Base-by-base conservation (phyloP, 2,113 vertebrate species). In the Podarcis cretensis region DNA sequence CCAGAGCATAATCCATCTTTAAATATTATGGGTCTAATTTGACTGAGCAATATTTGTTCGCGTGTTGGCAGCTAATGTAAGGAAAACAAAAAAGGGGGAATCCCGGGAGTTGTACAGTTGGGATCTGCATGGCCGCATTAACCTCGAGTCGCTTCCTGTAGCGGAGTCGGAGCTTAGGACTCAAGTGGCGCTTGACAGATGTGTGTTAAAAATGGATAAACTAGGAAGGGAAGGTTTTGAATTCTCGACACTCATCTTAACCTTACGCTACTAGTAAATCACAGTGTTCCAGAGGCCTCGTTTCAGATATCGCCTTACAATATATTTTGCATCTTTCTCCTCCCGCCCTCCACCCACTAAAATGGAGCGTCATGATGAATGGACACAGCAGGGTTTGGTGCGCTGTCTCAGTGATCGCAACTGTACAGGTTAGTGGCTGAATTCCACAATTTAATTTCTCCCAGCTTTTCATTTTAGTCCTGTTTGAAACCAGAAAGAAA, bases 21-120 rank as follows among this genome's bases (percentile, higher is more conserved):
- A 92, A 95, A 95, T 95, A 91, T 93, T 94, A 92, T 93, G 93
- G 89, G 94, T 93, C 89, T 95, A 84, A 92, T 96, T 96, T 93
- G 92, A 77, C 84, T 82, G 90, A 3, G 65, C 90, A 78, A 90
- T 96, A 93, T 95, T 93, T 95, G 94, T 93, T 93, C 84, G 75
- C 87, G 88, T 87, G 83, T 91, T 93, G 86, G 87, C 43, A 12
- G 84, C 87, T 81, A 48, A 92, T 57, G 85, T 83, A 85, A 66
- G 87, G 81, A 30, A 59, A 40, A 83, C 81, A 77, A 77, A 27
- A 73, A 68, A 35, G 14, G 63, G 71, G 81, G 84, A 63, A 3
- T 91, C 71, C 88, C 8, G 77, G 65, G 63, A 16, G 86, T 48
- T 27, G 65, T 35, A 68, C 80, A 84, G 3, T 18, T 73, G 85